A percentile compares a stretch with the other conserved stretches of the same genome.
Conservation (phyloP, 2,888 invertebrate species). For the Gasteruption jaculator region DNA sequence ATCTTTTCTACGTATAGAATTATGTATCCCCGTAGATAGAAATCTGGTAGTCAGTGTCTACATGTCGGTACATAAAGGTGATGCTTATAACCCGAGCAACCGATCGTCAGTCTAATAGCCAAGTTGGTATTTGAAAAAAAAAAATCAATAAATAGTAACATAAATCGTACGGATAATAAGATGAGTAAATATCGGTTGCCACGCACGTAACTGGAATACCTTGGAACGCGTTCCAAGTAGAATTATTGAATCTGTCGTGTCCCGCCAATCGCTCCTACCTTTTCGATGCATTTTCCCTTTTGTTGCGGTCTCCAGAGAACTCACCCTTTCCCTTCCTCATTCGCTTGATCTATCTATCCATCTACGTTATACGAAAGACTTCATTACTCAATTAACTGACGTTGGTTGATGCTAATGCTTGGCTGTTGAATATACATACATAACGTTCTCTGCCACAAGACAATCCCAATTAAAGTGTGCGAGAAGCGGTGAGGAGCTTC, state of each 20-base stretch:
- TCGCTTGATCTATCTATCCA: background rate
- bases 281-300: constrained; percentile 8
- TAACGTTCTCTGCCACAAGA: too few species aligned
- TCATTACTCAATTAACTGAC: constrained; percentile 33
- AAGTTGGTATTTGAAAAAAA: constrained; percentile 6
- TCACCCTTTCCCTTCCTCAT: constrained; percentile 5
- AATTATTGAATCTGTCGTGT: constrained; percentile 32
- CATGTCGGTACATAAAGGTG: too few species aligned
- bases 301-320: background rate
- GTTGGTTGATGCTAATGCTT: too few species aligned
- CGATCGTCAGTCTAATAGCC: constrained; percentile 24
- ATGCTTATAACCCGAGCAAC: constrained; percentile 36
- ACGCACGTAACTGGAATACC: constrained; percentile 33
- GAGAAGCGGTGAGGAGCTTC: too few species aligned
- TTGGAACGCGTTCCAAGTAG: constrained; percentile 26
- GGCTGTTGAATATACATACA: too few species aligned
- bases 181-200: constrained; percentile 38
- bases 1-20: too few species aligned
- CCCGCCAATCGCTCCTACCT: constrained; percentile 6
- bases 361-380: constrained; percentile 15
- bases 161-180: constrained; percentile 39
- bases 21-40: constrained; percentile 30
- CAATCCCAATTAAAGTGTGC: too few species aligned
- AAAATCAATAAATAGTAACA: constrained; percentile 27
- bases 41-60: constrained; percentile 29